Evolutionary conservation across 2,113 vertebrate genomes (phyloP), one percentile per base, ranked within the genome.

Genomic region (Phodopus roborovskii): DNA sequence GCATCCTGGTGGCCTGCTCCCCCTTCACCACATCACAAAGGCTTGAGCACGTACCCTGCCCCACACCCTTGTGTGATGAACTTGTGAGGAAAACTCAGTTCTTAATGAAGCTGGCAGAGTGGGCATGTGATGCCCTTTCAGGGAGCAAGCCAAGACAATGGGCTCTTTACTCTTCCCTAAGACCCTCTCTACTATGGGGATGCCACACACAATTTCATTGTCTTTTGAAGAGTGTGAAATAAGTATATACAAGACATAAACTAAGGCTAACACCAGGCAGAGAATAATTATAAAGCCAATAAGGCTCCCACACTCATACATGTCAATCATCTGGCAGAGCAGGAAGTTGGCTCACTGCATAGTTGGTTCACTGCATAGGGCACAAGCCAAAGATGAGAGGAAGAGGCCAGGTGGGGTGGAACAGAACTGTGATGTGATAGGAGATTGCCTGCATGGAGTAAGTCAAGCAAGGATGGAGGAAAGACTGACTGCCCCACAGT

Each of bases 241-340:
- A 93, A 96, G 84, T 64, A 62, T 88, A 62, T 73, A 83, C 79
- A 90, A 92, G 84, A 96, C 73, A 93, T 93, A 97, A 97, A 93
- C 78, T 48, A 66, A 66, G 94, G 39, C 90, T 93, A 92, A 95
- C 87, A 92, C 82, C 97, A 93, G 45, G 66, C 83, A 75, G 36
- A 53, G 94, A 93, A 97, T 95, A 97, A 97, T 95, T 97, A 94
- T 70, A 83, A 93, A 95, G 90, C 89, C 92, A 28, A 71, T 93
- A 93, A 94, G 95, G 33, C 79, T 79, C 5, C 94, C 0, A 0
- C 62, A 17, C 10, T 79, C 95, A 62, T 79, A 75, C 96, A 70
- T 60, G 92, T 58, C 94, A 90, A 45, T 92, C 91, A 84, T 90
- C 83, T 94, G 12, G 50, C 48, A 0, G 45, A 74, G 89, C 71